Evolutionary conservation across 1,140 invertebrate genomes (phyloP), one percentile per base, ranked within the genome.

Genomic region (Pentalonia nigronervosa): DNA sequence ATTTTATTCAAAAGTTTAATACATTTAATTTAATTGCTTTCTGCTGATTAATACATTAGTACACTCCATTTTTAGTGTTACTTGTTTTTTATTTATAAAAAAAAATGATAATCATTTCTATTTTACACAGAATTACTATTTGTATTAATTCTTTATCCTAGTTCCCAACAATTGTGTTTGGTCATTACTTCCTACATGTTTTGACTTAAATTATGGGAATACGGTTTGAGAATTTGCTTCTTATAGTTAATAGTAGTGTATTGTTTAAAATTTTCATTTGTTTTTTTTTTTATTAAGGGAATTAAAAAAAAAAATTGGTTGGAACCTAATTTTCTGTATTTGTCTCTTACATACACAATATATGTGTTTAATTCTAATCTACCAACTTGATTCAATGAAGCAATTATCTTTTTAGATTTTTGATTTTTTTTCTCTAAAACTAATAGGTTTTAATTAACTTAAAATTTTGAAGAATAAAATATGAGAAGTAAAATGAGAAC

Each of bases 21-120:
- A 50, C 81, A 53, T 50, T 56, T 93, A 83, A 76, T 92, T 76
- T 76, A 48, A 92, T 81, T 84, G 76, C 76, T 93, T 81, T 91
- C 30, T 93, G 81, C 50, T 83, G 81, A 56, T 41, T 21, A 93
- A 93, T 93, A 93, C 81, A 93, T 84, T 93, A 93, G 91, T 86
- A 67, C 81, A 93, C 91, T 84, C 48, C 81, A 84, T 93, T 93
- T 86, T 86, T 93, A 93, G 91, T 91, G 25, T 93, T 93, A 36
- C 20, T 86, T 92, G n/a, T 83, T 93, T 93, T 93, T 93, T 86
- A 56, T 53, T 93, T 25, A 83, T 92, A 92, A 92, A 92, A 92
- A 92, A 92, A 92, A 84, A 84, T 92, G 34, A 86, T 93, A 30
- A 76, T 84, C 11, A 84, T 50, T 93, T 93, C 34, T 83, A 56